Evolutionary conservation across 1,140 invertebrate species (phyloP).

Genomic region (Himalopsyche phryganea): DNA sequence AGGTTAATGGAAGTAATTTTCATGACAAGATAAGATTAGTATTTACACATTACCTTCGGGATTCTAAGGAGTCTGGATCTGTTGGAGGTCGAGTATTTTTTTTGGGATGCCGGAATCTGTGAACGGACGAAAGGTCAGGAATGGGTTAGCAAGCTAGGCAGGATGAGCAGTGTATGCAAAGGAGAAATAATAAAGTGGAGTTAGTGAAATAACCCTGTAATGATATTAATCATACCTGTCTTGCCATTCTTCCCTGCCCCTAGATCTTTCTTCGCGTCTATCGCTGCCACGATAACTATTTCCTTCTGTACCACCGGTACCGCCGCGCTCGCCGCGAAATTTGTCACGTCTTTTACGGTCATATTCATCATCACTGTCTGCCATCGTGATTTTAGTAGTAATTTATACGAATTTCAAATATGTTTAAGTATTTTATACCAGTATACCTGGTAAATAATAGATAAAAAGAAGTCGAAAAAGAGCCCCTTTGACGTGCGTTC

Average conservation of each 20-base stretch:
- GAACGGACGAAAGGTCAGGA: no score
- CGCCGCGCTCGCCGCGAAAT: slow-evolving; percentile 79
- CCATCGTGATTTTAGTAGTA: slow-evolving; percentile 56
- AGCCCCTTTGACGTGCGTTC: neutral
- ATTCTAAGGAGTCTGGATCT: no score
- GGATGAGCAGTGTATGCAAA: no score
- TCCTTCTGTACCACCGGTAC: slow-evolving; percentile 51
- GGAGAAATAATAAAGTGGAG: no score
- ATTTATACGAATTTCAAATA: neutral
- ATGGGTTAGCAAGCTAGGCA: no score
- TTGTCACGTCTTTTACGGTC: slow-evolving; percentile 85
- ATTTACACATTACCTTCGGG: no score
- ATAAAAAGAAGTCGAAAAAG: neutral
- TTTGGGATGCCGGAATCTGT: no score
- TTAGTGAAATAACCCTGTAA: neutral
- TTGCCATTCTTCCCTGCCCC: slow-evolving; percentile 23
- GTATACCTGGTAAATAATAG: neutral
- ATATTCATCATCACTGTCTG: slow-evolving; percentile 88
- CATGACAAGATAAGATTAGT: no score
- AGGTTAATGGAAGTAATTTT: no score
- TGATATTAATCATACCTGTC: slow-evolving; percentile 41
- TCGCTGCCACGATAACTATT: slow-evolving; percentile 58
- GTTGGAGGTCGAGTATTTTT: no score
- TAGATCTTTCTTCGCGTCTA: slow-evolving; percentile 21
- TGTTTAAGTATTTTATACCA: neutral